Evolutionary conservation across 2,888 invertebrate genomes (phyloP).

Genomic region (Cataglyphis livida): DNA sequence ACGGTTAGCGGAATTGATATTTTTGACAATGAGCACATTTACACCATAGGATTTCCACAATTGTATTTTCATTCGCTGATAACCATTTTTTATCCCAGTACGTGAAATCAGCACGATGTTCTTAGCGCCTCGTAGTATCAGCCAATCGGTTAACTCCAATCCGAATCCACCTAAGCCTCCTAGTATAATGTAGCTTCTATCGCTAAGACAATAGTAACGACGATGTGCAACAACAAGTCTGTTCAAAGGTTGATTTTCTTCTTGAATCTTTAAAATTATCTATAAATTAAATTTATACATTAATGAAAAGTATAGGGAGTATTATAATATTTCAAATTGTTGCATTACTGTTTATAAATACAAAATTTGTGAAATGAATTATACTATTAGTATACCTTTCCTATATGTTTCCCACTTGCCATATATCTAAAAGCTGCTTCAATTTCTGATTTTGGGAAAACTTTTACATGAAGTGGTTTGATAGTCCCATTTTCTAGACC

Average conservation of each 20-base stretch:
- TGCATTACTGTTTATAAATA: neutral
- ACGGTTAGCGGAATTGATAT: constrained; percentile 89
- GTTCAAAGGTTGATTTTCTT: constrained; percentile 78
- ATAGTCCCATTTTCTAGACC: constrained; percentile 90
- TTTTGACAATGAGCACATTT: constrained; percentile 88
- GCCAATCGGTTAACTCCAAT: constrained; percentile 94
- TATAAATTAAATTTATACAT: neutral
- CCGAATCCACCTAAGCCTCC: constrained; percentile 97
- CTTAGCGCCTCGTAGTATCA: constrained; percentile 92
- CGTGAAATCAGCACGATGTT: constrained; percentile 94
- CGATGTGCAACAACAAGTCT: constrained; percentile 70
- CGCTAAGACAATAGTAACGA: constrained; percentile 84
- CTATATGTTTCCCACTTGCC: constrained; percentile 10
- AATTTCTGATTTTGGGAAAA: constrained; percentile 86
- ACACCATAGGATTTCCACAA: constrained; percentile 91
- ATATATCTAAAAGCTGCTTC: neutral
- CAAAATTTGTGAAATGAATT: neutral
- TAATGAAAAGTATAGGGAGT: neutral
- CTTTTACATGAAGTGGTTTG: constrained; percentile 89
- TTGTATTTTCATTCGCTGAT: constrained; percentile 90
- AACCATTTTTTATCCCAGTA: constrained; percentile 92
- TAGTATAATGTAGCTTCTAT: constrained; percentile 87
- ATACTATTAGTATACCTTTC: neutral
- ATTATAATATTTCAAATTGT: neutral
- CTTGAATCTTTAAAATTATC: constrained; percentile 72